Evolutionary conservation across 1,140 invertebrate species (phyloP).

Genomic region (Drosophila repletoides): DNA sequence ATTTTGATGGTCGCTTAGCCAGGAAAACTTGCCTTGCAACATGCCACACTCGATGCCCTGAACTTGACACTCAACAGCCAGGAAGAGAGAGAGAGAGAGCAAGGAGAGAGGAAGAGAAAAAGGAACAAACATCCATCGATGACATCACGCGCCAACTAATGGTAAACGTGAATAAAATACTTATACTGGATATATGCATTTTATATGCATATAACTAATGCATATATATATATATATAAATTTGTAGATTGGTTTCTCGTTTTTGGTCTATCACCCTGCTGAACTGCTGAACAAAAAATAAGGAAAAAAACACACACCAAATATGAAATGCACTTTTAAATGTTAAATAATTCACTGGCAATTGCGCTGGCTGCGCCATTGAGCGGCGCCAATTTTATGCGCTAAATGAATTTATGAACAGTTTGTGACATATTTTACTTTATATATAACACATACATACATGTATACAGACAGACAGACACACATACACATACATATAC

Average conservation of each 20-base stretch:
- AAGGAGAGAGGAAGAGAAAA: no score
- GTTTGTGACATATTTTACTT: constrained; percentile 57
- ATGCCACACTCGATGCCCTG: constrained; percentile 21
- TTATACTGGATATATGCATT: not conserved
- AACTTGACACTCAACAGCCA: constrained; percentile 49
- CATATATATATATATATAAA: constrained; percentile 10
- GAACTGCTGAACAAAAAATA: not conserved
- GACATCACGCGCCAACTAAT: constrained; percentile 46
- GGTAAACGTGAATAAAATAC: constrained; percentile 55
- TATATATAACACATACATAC: not conserved
- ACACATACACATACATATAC: not conserved
- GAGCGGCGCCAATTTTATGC: constrained; percentile 47
- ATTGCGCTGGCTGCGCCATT: constrained; percentile 30
- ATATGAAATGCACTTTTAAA: constrained; percentile 58
- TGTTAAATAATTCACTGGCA: constrained; percentile 55
- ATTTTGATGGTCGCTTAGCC: constrained; percentile 44
- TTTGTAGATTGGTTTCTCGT: constrained; percentile 31
- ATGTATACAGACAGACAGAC: no score
- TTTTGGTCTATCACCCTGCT: constrained; percentile 37
- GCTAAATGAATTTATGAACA: constrained; percentile 62
- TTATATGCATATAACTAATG: not conserved
- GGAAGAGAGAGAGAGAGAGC: no score
- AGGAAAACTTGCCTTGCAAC: constrained; percentile 25
- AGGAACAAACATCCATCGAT: constrained; percentile 38
- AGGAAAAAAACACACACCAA: constrained; percentile 16